Percentiles rank a stretch among this genome's conserved stretches.
phyloP scores from a whole-genome alignment of 2,113 vertebrate genomes.

The Syngnathus typhle region DNA sequence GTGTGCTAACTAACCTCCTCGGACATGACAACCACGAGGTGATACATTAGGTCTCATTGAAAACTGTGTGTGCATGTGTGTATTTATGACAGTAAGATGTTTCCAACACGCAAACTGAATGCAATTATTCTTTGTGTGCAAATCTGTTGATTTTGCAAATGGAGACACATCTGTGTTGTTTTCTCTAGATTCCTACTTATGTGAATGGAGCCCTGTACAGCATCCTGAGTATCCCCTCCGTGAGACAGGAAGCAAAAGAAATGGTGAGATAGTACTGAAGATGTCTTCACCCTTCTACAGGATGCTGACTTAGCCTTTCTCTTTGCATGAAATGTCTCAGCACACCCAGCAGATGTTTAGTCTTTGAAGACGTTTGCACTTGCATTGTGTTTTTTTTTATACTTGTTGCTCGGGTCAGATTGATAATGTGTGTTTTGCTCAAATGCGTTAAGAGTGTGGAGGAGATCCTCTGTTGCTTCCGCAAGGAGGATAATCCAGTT shows the following conservation, averaged over 20 bases:
- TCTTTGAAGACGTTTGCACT: not conserved
- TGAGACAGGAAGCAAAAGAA: conserved; percentile 87
- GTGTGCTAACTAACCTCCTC: conserved; percentile 87
- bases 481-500: conserved; percentile 82
- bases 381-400: not conserved
- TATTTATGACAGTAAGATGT: not conserved
- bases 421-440: conserved; percentile 10
- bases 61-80: not conserved
- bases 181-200: conserved; percentile 81
- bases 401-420: not conserved
- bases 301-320: conserved; percentile 32
- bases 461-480: conserved; percentile 87
- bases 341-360: not conserved
- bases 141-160: not conserved
- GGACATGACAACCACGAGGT: conserved; percentile 95
- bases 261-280: conserved; percentile 78
- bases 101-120: not conserved
- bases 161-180: not conserved
- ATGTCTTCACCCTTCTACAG: conserved; percentile 29
- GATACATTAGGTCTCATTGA: conserved; percentile 12
- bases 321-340: conserved; percentile 1
- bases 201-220: conserved; percentile 94
- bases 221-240: conserved; percentile 81
- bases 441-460: conserved; percentile 80
- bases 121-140: not conserved